These are phyloP conservation scores for Apistogramma diplotaenia DNA, from an alignment of 2,113 vertebrate genomes.

Conservation along the genomic window DNA sequence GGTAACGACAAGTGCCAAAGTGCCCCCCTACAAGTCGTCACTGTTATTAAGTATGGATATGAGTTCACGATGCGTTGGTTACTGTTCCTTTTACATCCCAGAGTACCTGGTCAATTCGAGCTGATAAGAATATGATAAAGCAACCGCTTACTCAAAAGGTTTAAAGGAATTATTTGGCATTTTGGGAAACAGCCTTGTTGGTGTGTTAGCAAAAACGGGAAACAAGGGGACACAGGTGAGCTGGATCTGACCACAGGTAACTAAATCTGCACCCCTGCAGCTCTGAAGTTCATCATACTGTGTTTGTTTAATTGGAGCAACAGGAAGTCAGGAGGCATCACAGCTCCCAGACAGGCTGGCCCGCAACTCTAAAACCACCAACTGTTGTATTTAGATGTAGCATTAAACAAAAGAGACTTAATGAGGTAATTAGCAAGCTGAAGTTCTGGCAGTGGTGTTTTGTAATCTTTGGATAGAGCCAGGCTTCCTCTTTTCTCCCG, in stretches of 20 bases:
- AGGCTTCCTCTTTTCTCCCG: background rate
- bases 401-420: background rate
- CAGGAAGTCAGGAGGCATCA: background rate
- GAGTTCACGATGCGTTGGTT: slow-evolving; percentile 17
- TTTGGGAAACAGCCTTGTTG: background rate
- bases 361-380: background rate
- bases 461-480: background rate
- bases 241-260: background rate
- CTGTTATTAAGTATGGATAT: slow-evolving; percentile 6
- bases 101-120: background rate
- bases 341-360: background rate
- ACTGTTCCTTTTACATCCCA: slow-evolving; percentile 37
- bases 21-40: slow-evolving; percentile 29
- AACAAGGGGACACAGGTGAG: background rate
- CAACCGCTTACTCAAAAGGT: background rate
- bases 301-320: background rate
- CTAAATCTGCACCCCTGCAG: background rate
- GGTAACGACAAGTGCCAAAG: slow-evolving; percentile 55
- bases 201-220: background rate
- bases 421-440: background rate
- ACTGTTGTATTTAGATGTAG: background rate
- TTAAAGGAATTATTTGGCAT: background rate
- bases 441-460: background rate
- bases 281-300: background rate
- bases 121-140: background rate